These are phyloP conservation scores for Thymallus thymallus DNA, from an alignment of 2,113 vertebrate genomes.

Conservation along the genomic window DNA sequence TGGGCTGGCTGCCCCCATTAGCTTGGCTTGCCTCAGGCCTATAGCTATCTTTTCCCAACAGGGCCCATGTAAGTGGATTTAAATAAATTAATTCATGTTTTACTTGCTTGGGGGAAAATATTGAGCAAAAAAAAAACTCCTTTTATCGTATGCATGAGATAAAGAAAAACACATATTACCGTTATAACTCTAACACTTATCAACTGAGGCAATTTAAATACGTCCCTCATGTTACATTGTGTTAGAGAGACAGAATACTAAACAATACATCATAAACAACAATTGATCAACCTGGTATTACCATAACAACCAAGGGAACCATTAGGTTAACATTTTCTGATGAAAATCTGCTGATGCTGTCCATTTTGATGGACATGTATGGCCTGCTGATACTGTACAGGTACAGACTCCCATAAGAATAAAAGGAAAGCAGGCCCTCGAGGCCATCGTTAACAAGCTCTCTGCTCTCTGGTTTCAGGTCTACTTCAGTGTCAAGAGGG, in stretches of 20 bases:
- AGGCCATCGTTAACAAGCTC: slow-evolving; percentile 65
- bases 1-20: slow-evolving; percentile 5
- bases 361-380: background rate
- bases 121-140: too few species aligned
- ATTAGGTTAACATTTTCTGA: too few species aligned
- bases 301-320: too few species aligned
- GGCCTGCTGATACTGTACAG: slow-evolving; percentile 2
- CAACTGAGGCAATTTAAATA: background rate
- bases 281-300: background rate
- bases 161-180: background rate
- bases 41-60: slow-evolving; percentile 18
- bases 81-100: background rate
- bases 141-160: background rate
- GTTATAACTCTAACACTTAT: background rate
- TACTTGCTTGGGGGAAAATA: background rate
- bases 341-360: too few species aligned
- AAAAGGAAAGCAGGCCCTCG: slow-evolving; percentile 38
- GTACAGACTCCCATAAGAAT: background rate
- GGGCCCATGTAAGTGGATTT: slow-evolving; percentile 21
- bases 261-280: background rate
- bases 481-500: slow-evolving; percentile 49
- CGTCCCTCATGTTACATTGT: background rate
- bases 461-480: slow-evolving; percentile 45
- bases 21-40: slow-evolving; percentile 14
- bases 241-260: background rate